These are phyloP conservation scores for Porites rus DNA, from an alignment of 92 coral and sea anemone species.

Conservation along the genomic window DNA sequence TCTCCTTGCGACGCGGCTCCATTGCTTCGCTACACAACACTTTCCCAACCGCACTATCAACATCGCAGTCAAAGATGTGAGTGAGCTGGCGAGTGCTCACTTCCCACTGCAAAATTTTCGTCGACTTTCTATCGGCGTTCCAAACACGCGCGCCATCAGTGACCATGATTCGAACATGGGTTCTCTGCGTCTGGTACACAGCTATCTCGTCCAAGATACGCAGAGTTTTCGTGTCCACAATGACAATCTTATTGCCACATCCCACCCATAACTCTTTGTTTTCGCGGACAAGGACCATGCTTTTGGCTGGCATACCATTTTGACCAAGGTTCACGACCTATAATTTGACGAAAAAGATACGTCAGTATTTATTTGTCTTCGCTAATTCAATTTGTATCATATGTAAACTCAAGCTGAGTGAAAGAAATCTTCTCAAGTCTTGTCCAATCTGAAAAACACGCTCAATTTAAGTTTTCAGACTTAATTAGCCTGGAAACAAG, in stretches of 20 bases:
- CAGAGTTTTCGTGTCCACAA: conserved; percentile 73
- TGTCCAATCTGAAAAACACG: too few relatives aligned
- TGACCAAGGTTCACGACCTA: conserved; percentile 85
- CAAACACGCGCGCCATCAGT: conserved; percentile 86
- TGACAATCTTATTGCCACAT: conserved; percentile 86
- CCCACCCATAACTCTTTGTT: conserved; percentile 93
- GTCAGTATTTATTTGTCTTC: too few relatives aligned
- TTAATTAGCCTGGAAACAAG: too few relatives aligned
- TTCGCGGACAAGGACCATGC: conserved; percentile 80
- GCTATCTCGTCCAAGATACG: conserved; percentile 79
- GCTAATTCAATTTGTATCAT: too few relatives aligned
- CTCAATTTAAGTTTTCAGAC: too few relatives aligned
- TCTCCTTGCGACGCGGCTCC: conserved; percentile 17
- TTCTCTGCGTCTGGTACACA: conserved; percentile 84
- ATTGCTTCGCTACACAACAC: conserved; percentile 17
- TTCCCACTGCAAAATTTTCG: conserved; percentile 90
- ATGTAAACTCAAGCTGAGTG: too few relatives aligned
- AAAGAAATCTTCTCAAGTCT: too few relatives aligned
- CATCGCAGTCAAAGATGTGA: conserved; percentile 81
- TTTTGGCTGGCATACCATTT: conserved; percentile 84
- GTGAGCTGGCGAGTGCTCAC: conserved; percentile 80
- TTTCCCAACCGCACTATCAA: conserved; percentile 70
- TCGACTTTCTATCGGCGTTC: conserved; percentile 88
- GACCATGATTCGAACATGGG: conserved; percentile 92
- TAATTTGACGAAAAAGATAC: neutral